These are phyloP conservation scores for Parus major DNA, from an alignment of 2,113 vertebrate genomes.

Conservation along the genomic window DNA sequence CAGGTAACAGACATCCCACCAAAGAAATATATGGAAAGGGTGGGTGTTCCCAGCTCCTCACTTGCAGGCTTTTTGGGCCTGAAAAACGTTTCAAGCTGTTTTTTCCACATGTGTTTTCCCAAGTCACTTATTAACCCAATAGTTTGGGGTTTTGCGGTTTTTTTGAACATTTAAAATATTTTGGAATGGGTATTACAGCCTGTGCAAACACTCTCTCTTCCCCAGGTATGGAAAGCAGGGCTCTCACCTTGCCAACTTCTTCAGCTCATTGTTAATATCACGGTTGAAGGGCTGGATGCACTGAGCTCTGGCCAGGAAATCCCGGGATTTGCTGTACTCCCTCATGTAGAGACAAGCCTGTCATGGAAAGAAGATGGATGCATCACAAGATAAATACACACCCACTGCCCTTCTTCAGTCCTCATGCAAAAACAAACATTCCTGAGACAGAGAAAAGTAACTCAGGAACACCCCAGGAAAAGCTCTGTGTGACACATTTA, in stretches of 20 bases:
- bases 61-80: background rate
- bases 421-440: background rate
- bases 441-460: background rate
- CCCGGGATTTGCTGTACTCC: slow-evolving; percentile 83
- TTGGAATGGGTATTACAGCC: background rate
- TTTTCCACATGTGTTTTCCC: background rate
- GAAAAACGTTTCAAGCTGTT: background rate
- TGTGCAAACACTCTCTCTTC: background rate
- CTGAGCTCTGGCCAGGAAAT: slow-evolving; percentile 84
- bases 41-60: background rate
- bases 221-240: background rate
- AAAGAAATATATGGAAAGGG: background rate
- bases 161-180: background rate
- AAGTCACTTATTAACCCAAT: background rate
- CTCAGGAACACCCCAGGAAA: background rate
- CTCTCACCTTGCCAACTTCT: slow-evolving; percentile 81
- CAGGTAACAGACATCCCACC: background rate
- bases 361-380: background rate
- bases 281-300: slow-evolving; percentile 82
- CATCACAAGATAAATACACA: background rate
- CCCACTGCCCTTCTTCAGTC: background rate
- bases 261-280: slow-evolving; percentile 88
- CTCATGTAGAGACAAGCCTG: slow-evolving; percentile 87
- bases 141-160: rapidly evolving
- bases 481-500: background rate